phyloP scores from a whole-genome alignment of 2,797 vertebrate species.

The Propithecus deckenii region DNA sequence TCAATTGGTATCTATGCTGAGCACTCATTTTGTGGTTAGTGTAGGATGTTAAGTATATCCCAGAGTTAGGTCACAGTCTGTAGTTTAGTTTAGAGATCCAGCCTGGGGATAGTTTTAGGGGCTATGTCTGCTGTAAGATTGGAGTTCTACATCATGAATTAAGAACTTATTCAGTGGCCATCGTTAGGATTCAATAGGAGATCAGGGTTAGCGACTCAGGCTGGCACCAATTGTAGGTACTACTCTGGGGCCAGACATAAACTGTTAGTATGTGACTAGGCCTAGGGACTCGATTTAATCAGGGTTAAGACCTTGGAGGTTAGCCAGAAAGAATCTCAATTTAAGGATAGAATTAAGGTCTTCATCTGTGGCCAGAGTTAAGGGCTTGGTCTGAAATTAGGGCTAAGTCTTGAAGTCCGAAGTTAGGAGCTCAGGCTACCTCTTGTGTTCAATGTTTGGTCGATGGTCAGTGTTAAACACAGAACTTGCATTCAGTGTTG shows the following conservation, averaged over 20 bases:
- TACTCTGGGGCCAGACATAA: neutral
- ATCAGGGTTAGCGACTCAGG: neutral
- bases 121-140: neutral
- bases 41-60: slow-evolving; percentile 30
- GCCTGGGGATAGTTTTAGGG: neutral
- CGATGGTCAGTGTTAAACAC: neutral
- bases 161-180: neutral
- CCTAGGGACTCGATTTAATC: neutral
- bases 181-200: neutral
- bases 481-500: neutral
- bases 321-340: neutral
- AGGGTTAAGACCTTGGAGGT: neutral
- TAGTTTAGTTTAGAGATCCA: slow-evolving; percentile 22
- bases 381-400: neutral
- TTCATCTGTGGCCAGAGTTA: neutral
- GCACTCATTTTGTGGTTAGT: slow-evolving; percentile 19
- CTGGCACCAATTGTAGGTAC: neutral
- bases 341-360: slow-evolving; percentile 23
- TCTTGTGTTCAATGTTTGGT: neutral
- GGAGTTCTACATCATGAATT: neutral
- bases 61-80: slow-evolving; percentile 28
- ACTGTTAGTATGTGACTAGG: neutral
- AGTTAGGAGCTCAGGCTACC: neutral
- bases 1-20: slow-evolving; percentile 41
- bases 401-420: neutral